Conservation (phyloP, 2,113 vertebrate species). For the Pluvianellus socialis region DNA sequence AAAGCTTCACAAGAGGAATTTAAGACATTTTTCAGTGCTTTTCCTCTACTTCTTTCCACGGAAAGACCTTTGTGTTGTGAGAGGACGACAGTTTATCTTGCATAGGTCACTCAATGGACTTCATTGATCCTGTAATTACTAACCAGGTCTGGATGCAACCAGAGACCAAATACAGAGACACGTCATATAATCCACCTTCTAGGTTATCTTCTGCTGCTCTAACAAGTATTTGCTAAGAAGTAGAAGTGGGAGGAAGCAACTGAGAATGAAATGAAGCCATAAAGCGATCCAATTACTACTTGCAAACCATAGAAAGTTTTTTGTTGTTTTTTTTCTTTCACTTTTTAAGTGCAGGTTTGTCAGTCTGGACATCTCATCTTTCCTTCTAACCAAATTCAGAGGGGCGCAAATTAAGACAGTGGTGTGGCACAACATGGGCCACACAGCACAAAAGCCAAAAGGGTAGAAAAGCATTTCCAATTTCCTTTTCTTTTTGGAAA, state of each 20-base stretch:
- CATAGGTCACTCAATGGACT: background rate
- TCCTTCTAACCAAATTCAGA: background rate
- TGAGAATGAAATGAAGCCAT: background rate
- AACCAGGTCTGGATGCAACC: background rate
- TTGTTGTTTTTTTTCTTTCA: background rate
- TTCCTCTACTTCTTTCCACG: background rate
- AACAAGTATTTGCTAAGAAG: background rate
- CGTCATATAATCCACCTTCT: background rate
- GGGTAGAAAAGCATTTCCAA: background rate
- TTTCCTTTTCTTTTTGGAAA: background rate
- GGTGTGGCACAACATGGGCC: background rate
- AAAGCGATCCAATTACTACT: background rate
- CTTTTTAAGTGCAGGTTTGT: background rate
- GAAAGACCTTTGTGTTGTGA: background rate
- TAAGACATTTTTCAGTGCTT: background rate
- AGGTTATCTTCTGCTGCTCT: background rate
- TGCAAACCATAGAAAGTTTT: background rate
- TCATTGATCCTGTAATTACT: background rate
- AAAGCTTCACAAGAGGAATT: background rate
- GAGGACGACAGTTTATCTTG: background rate
- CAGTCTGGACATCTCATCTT: background rate
- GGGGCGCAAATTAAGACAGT: background rate
- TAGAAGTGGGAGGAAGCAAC: background rate
- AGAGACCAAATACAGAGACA: background rate
- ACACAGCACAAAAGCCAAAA: background rate